Evolutionary conservation across 2,888 invertebrate genomes (phyloP).

Genomic region (Nomada lathburiana): DNA sequence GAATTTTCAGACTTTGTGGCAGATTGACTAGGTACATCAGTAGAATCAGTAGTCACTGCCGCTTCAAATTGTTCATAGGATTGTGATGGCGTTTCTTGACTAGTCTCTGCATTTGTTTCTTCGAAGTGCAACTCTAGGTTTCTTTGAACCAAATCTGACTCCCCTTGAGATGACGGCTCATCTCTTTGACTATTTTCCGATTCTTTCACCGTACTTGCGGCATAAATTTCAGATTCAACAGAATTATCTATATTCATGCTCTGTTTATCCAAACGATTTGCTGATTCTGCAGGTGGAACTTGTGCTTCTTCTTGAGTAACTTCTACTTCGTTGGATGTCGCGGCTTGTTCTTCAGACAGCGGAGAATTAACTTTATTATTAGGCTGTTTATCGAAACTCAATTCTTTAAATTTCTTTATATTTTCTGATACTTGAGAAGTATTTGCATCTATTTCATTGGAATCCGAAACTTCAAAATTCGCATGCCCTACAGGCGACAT

Average conservation of each 20-base stretch:
- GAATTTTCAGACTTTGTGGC: constrained; percentile 77
- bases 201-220: constrained; percentile 37
- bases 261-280: constrained; percentile 51
- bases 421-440: constrained; percentile 52
- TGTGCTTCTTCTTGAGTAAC: constrained; percentile 26
- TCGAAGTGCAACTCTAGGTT: constrained; percentile 68
- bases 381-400: constrained; percentile 40
- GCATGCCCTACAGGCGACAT: constrained; percentile 62
- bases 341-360: constrained; percentile 51
- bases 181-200: constrained; percentile 58
- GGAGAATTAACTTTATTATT: constrained; percentile 38
- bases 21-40: constrained; percentile 81
- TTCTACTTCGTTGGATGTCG: constrained; percentile 61
- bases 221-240: constrained; percentile 61
- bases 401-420: constrained; percentile 45
- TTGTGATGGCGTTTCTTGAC: constrained; percentile 80
- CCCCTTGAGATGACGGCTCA: constrained; percentile 73
- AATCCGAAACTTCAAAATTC: constrained; percentile 68
- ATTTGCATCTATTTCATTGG: constrained; percentile 49
- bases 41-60: constrained; percentile 69
- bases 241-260: constrained; percentile 69
- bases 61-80: constrained; percentile 78
- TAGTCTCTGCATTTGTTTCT: constrained; percentile 71
- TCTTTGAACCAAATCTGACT: constrained; percentile 48
- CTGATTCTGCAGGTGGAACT: constrained; percentile 52